Evolutionary conservation across 2,113 vertebrate species (phyloP).

Genomic region (Gambusia affinis): DNA sequence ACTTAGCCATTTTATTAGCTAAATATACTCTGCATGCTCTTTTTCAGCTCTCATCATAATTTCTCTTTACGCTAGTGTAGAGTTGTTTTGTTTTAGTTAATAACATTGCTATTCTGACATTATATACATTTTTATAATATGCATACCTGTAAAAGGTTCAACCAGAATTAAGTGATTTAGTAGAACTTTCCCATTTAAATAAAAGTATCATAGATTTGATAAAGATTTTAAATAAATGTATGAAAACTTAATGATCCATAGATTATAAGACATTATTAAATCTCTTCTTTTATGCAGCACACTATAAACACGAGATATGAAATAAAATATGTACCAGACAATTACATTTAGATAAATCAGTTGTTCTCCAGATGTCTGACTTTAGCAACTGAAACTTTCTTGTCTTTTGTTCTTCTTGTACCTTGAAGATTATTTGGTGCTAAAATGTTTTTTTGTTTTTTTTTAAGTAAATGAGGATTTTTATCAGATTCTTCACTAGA

Average conservation of each 20-base stretch:
- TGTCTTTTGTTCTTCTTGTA: background rate
- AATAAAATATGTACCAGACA: constrained; percentile 26
- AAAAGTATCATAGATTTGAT: background rate
- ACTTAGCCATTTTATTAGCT: background rate
- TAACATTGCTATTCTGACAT: too few species aligned
- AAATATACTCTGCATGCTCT: background rate
- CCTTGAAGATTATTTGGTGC: background rate
- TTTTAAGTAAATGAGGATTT: background rate
- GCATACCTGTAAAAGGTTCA: background rate
- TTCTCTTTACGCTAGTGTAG: background rate
- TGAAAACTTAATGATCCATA: background rate
- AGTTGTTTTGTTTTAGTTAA: background rate
- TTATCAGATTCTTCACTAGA: constrained; percentile 62
- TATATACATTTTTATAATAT: too few species aligned
- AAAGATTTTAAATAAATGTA: too few species aligned
- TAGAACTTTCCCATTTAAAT: background rate
- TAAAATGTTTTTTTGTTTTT: constrained; percentile 7
- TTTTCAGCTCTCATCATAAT: background rate
- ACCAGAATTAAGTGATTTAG: background rate
- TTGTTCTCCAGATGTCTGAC: background rate
- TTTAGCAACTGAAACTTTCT: background rate
- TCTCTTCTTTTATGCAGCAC: background rate
- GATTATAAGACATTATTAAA: background rate
- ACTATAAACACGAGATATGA: background rate
- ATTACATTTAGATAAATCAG: constrained; percentile 27